These are phyloP conservation scores for Hetaerina titia DNA, from an alignment of 2,888 invertebrate species.

Conservation along the genomic window DNA sequence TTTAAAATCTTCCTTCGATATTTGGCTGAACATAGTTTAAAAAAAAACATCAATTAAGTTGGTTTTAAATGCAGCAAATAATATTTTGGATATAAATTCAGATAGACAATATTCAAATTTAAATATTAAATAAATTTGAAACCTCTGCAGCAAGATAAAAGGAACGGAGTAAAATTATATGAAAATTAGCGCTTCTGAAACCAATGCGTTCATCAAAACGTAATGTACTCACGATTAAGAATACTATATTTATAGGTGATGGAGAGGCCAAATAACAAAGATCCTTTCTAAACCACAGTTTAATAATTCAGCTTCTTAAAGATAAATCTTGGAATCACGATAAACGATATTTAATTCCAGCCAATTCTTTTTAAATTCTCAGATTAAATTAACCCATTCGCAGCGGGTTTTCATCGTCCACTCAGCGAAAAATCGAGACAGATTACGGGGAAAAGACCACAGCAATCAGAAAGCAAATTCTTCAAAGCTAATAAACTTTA, in stretches of 20 bases:
- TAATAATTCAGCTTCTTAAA: neutral
- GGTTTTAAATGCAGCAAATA: too few species aligned
- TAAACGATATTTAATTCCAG: neutral
- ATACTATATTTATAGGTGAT: neutral
- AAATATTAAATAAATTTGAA: neutral
- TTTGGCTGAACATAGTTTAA: too few species aligned
- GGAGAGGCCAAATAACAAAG: neutral
- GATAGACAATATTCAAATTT: too few species aligned
- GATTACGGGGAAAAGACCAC: slow-evolving; percentile 36
- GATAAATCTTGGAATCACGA: neutral
- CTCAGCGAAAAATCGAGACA: slow-evolving; percentile 27
- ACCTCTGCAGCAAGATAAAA: neutral
- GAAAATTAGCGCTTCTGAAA: neutral
- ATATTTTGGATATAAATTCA: too few species aligned
- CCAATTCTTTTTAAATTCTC: neutral
- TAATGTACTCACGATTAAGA: neutral
- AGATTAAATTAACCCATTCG: neutral
- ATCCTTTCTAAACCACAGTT: neutral
- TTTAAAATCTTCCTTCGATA: too few species aligned
- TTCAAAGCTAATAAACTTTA: neutral
- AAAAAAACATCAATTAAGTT: too few species aligned
- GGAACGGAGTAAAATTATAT: neutral
- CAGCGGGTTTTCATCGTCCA: slow-evolving; percentile 10
- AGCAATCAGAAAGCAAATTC: neutral
- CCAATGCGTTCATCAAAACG: neutral